These are phyloP conservation scores for Periophthalmus magnuspinnatus DNA, from an alignment of 2,797 vertebrate species.

Conservation along the genomic window DNA sequence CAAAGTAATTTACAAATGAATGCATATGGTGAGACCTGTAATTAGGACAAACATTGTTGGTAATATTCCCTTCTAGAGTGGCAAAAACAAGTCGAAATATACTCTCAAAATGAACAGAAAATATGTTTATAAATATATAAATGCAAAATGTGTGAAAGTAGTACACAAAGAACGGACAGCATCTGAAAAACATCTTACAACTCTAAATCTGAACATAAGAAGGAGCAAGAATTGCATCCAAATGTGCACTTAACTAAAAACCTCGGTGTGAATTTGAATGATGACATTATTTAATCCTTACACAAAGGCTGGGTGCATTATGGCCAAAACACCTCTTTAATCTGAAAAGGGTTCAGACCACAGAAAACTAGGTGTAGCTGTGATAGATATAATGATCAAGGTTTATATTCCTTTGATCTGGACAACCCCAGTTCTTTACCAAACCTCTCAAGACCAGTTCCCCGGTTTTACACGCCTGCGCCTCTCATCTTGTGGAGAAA, in stretches of 20 bases:
- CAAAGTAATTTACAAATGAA: too few relatives aligned
- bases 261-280: slow-evolving; percentile 21
- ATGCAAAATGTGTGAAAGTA: slow-evolving; percentile 7
- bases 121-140: slow-evolving; percentile 1
- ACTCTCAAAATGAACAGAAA: slow-evolving; percentile 1
- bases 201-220: slow-evolving; percentile 16
- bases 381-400: slow-evolving; percentile 66
- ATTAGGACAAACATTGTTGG: not conserved
- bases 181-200: slow-evolving; percentile 4
- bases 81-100: not conserved
- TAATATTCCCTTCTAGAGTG: not conserved
- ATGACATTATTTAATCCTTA: slow-evolving; percentile 20
- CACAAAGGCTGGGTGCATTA: slow-evolving; percentile 24
- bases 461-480: slow-evolving; percentile 52
- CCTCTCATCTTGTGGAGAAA: slow-evolving; percentile 78
- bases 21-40: not conserved
- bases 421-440: slow-evolving; percentile 65
- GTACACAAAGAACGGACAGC: slow-evolving; percentile 1
- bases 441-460: slow-evolving; percentile 72
- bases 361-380: slow-evolving; percentile 35
- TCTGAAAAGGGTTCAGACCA: slow-evolving; percentile 34
- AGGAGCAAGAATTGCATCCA: slow-evolving; percentile 16
- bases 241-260: slow-evolving; percentile 27
- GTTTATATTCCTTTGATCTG: slow-evolving; percentile 74
- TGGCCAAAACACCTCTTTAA: slow-evolving; percentile 41